Evolutionary conservation across 2,888 invertebrate genomes (phyloP).

Genomic region (Campaea margaritaria): DNA sequence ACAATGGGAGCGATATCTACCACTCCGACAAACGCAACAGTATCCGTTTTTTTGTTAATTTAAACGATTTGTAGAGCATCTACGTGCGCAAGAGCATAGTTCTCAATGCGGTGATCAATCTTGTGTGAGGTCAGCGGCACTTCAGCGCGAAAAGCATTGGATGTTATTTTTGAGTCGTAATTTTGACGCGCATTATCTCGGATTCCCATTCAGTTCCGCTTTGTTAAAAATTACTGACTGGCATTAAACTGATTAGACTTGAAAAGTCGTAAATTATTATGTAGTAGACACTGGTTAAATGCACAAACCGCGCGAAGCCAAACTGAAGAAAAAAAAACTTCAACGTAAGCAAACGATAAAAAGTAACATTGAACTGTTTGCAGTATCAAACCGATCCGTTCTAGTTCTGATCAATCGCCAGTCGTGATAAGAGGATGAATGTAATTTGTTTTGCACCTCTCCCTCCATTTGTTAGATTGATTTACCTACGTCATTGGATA

Average conservation of each 20-base stretch:
- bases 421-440: conserved; percentile 22
- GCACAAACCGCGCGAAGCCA: no score
- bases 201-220: conserved; percentile 5
- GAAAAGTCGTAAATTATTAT: no score
- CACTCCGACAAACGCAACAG: background rate
- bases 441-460: conserved; percentile 33
- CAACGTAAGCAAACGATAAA: conserved; percentile 2
- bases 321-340: no score
- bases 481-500: conserved; percentile 27
- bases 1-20: conserved; percentile 11
- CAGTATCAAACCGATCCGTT: conserved; percentile 22
- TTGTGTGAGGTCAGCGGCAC: conserved; percentile 27
- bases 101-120: conserved; percentile 29
- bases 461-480: conserved; percentile 19
- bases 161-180: conserved; percentile 18
- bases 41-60: conserved; percentile 16
- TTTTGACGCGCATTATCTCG: conserved; percentile 11
- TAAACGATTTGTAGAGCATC: conserved; percentile 17
- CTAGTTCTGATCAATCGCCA: conserved; percentile 23
- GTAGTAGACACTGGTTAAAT: no score
- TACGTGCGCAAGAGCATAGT: conserved; percentile 24
- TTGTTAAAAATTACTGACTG: no score
- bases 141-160: conserved; percentile 23
- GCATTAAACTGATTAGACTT: no score
- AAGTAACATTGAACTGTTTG: conserved; percentile 20